A percentile compares a stretch with the other conserved stretches of the same genome.
These are phyloP conservation scores for Seira sanloemensis DNA, from an alignment of 2,888 invertebrate genomes.

Conservation along the genomic window DNA sequence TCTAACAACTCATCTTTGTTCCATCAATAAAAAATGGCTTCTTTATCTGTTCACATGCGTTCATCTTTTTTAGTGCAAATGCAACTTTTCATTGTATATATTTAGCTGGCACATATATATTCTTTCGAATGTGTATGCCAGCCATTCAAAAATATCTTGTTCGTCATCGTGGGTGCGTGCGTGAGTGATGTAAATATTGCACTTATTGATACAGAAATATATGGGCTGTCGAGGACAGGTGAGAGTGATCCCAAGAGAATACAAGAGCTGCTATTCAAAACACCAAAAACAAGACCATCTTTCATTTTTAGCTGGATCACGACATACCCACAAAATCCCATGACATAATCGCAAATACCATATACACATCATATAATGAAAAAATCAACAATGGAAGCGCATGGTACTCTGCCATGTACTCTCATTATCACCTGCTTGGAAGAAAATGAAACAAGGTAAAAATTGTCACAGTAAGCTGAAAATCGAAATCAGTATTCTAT, in stretches of 20 bases:
- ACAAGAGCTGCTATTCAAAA: neutral
- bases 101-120: constrained; percentile 16
- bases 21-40: constrained; percentile 27
- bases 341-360: neutral
- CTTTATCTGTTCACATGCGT: neutral
- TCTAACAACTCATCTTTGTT: constrained; percentile 33
- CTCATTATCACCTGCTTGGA: neutral
- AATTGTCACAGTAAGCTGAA: too few relatives aligned
- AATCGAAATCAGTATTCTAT: too few relatives aligned
- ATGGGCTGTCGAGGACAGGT: constrained; percentile 29
- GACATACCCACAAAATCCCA: neutral
- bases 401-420: neutral
- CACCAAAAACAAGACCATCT: neutral
- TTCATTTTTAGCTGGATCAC: neutral
- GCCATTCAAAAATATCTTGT: constrained; percentile 18
- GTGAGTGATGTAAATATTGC: neutral
- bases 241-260: constrained; percentile 38
- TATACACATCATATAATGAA: neutral
- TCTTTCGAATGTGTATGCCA: neutral
- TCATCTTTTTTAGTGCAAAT: neutral
- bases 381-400: neutral
- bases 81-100: neutral
- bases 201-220: neutral
- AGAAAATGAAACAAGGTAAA: neutral
- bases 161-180: constrained; percentile 44